Evolutionary conservation across 2,113 vertebrate genomes (phyloP), one percentile per base, ranked within the genome.

Genomic region (Sinocyclocheilus maitianheensis): DNA sequence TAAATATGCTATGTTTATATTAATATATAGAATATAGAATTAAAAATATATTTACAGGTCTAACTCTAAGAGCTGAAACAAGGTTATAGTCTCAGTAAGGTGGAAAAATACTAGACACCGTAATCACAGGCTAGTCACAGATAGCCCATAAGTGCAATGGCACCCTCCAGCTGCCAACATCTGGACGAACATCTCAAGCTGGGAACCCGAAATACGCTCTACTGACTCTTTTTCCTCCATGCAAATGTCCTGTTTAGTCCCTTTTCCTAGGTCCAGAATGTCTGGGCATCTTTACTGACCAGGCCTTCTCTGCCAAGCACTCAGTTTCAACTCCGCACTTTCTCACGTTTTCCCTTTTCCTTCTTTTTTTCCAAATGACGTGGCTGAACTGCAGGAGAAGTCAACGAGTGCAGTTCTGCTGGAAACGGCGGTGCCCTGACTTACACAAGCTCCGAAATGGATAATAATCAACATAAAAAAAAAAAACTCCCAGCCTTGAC

Each of bases 311-410:
- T 78, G 87, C 77, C 85, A 86, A 89, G 78, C 89, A 85, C 2
- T 88, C 46, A 13, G 85, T 87, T 89, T 93, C 91, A 91, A 92
- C 93, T 91, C 89, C 90, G 90, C 88, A 92, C 89, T 80, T 65
- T 51, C 77, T 87, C 87, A 87, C 86, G 84, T 83, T 24, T 34
- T 77, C 62, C n/a, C 46, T 86, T 75, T 77, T 84, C 85, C 65
- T 89, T 82, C 65, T 89, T 85, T 87, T 87, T 51, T 85, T 55
- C 69, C 65, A n/a, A 91, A 88, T 88, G 89, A 91, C 86, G 81
- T 74, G 58, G 86, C 72, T 82, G 86, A 89, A 91, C 88, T 89
- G 85, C 83, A 51, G 16, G 16, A 89, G 75, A 88, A 90, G 89
- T 93, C 88, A 84, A 84, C 83, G 58, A 88, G 90, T 91, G 82